A percentile compares a stretch with the other conserved stretches of the same genome.
These are phyloP conservation scores for Radopholus similis DNA, from an alignment of 1,140 invertebrate species.

Conservation along the genomic window DNA sequence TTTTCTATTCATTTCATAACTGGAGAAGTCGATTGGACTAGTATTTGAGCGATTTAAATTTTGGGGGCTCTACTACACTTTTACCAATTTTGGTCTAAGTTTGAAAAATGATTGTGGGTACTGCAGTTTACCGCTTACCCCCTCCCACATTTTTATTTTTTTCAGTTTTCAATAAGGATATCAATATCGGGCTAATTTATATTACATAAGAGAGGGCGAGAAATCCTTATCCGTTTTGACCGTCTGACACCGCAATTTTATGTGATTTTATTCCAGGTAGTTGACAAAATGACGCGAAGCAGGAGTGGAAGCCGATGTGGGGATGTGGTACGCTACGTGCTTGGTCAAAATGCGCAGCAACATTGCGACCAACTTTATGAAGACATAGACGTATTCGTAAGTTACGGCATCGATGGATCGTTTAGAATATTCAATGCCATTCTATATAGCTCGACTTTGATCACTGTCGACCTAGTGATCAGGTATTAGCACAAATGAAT, in stretches of 20 bases:
- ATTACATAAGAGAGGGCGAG: background rate
- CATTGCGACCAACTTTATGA: constrained; percentile 28
- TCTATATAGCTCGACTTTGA: constrained; percentile 41
- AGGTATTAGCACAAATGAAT: background rate
- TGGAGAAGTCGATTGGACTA: no score
- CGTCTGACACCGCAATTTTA: no score
- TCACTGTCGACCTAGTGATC: constrained; percentile 19
- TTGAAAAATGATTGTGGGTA: background rate
- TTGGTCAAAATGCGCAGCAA: constrained; percentile 3
- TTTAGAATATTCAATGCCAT: no score
- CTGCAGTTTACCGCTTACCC: background rate
- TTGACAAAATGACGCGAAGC: constrained; percentile 29
- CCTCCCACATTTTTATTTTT: background rate
- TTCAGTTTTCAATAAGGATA: no score
- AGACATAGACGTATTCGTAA: constrained; percentile 29
- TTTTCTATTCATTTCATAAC: no score
- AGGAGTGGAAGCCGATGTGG: constrained; percentile 27
- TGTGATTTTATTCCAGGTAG: no score
- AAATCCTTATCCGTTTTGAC: no score
- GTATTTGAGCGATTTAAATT: no score
- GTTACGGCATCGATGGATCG: no score
- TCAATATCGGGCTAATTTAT: no score
- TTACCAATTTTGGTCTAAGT: no score
- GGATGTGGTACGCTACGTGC: constrained; percentile 29
- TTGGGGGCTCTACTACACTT: no score